Base-by-base conservation (phyloP, 2,113 vertebrate genomes). In the Crotophaga sulcirostris region DNA sequence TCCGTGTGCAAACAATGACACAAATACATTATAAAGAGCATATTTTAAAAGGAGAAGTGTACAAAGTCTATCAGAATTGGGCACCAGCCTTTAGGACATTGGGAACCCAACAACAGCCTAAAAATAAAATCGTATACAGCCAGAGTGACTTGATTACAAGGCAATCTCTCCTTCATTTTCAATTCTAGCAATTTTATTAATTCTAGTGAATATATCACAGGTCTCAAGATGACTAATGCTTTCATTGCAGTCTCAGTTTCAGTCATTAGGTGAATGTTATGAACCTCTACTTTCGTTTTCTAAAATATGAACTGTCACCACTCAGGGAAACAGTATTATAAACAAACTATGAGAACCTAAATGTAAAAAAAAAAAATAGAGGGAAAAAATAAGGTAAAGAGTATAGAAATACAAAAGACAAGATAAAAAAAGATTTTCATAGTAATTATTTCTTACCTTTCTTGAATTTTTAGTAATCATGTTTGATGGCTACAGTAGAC, bases 161-260 rank as follows among this genome's bases (percentile, higher is more conserved):
- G 33, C 38, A 84, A 84, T 14, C 23, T 72, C 54, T 75, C 62
- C 86, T 87, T 60, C 5, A 1, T 5, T 84, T 77, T 49, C 58
- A 87, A 11, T 31, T 87, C 45, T 13, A 94, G 51, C 1, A 5
- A 79, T 93, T 87, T 87, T 78, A 63, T 82, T 87, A 96, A 85
- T 95, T 81, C 73, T 38, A 75, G 56, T 23, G 40, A 68, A 68
- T 95, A 34, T 73, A 66, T 76, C 85, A 49, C 31, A 85, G 54
- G 40, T 76, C 70, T 96, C 66, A 66, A 38, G 81, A 93, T 82
- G 81, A 89, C 52, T 72, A 69, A 92, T 92, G 66, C 42, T 91
- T 94, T 96, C 91, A 68, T 93, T 69, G 72, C 42, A 78, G 59
- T 38, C 58, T 42, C 83, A 54, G 84, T 74, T 59, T 75, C 54